Evolutionary conservation across 1,140 invertebrate genomes (phyloP), one percentile per base, ranked within the genome.

Genomic region (Geopemphigus sp.): DNA sequence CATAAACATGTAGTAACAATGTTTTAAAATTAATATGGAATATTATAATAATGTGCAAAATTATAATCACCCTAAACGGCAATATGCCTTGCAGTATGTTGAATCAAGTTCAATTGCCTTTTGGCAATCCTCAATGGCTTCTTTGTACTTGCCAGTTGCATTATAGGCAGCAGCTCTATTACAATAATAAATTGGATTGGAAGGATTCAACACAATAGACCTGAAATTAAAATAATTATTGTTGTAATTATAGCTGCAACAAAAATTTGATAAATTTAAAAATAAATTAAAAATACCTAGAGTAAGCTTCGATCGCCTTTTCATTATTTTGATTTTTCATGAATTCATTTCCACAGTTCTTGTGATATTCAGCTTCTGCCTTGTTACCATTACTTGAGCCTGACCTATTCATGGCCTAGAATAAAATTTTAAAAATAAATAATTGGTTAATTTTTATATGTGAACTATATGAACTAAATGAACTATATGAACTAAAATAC

Each of bases 81-180:
- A 76, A 59, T 81, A 81, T 11, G 81, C 81, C 57, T 81, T 81
- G 26, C 70, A 53, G 24, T 81, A 81, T n/a, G 57, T 56, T 5
- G 59, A 14, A 8, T 81, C 73, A 32, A 81, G 63, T 45, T 73
- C 50, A 63, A 81, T 74, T n/a, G 81, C 61, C 32, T 61, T 81
- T 8, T 81, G 72, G 57, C 81, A 81, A 56, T 81, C 81, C 12
- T 56, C 29, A 64, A 81, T 81, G 12, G 81, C 81, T 56, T 70
- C 63, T 0, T 5, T 26, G 22, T 64, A 81, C 19, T 68, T 78
- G 3, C 70, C 73, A 29, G 68, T 29, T 56, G 59, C 73, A 57
- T 81, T 81, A 66, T 78, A 81, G 6, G 81, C 70, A 73, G 81
- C 81, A 53, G 81, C 81, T 64, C 81, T 73, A 17, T 81, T 81